A percentile compares a stretch with the other conserved stretches of the same genome.
Conservation (phyloP, 2,113 vertebrate species). For the Rousettus leschenaultii region DNA sequence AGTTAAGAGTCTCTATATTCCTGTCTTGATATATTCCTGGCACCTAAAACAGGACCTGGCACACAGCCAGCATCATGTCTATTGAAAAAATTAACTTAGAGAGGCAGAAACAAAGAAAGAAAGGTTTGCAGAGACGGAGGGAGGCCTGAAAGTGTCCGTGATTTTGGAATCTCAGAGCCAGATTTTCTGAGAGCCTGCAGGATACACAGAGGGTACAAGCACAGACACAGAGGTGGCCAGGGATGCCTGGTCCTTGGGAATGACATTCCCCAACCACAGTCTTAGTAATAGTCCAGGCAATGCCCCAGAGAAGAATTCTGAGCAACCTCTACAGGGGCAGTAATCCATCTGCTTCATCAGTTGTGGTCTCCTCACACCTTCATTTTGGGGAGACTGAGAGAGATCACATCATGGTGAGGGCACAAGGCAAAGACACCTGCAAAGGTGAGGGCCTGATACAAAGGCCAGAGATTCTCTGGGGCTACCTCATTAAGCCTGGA, state of each 20-base stretch:
- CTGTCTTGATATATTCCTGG: neutral
- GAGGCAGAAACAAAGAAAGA: neutral
- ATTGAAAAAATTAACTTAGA: neutral
- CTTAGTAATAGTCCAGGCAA: conserved; percentile 54
- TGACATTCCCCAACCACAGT: conserved; percentile 33
- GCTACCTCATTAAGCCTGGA: neutral
- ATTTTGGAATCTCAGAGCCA: neutral
- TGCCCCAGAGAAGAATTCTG: neutral
- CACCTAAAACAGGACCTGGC: neutral
- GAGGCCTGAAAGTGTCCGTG: neutral
- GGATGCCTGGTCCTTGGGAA: conserved; percentile 41
- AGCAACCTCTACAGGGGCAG: neutral
- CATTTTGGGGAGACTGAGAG: neutral
- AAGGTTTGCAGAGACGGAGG: neutral
- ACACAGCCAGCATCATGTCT: neutral
- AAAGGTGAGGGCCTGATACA: neutral
- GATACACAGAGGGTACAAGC: neutral
- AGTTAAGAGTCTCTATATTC: neutral
- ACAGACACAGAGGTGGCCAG: conserved; percentile 10
- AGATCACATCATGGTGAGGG: neutral
- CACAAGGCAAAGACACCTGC: neutral
- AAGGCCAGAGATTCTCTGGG: neutral
- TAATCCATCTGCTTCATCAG: neutral
- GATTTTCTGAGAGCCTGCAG: neutral
- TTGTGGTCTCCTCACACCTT: neutral